phyloP scores from a whole-genome alignment of 2,888 invertebrate species.

The Tachina grossa region DNA sequence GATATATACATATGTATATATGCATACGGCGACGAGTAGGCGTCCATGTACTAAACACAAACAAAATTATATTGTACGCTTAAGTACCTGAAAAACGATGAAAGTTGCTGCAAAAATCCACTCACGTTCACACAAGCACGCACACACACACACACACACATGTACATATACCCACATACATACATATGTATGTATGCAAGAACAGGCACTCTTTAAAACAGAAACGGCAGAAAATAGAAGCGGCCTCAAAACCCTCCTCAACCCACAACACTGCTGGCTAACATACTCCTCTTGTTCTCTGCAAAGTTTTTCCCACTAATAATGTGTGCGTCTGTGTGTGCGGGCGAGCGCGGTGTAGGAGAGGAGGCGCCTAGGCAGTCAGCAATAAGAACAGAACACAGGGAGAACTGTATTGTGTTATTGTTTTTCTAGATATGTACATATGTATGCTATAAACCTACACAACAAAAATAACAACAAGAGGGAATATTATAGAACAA shows the following conservation, averaged over 20 bases:
- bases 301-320: background rate
- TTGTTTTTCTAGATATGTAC: constrained; percentile 60
- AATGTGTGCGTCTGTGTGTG: background rate
- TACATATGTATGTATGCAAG: too few relatives aligned
- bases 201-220: constrained; percentile 17
- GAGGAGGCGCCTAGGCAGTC: constrained; percentile 25
- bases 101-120: constrained; percentile 31
- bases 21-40: constrained; percentile 8
- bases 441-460: constrained; percentile 20
- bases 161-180: too few relatives aligned
- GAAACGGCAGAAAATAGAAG: constrained; percentile 47
- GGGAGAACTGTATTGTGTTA: constrained; percentile 31
- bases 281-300: constrained; percentile 5
- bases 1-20: background rate
- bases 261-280: constrained; percentile 21
- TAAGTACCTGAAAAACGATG: constrained; percentile 29
- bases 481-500: constrained; percentile 30
- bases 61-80: constrained; percentile 5
- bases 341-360: background rate
- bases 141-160: too few relatives aligned
- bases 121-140: constrained; percentile 17
- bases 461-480: constrained; percentile 38
- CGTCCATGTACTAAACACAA: background rate
- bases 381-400: constrained; percentile 33
- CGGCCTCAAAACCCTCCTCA: constrained; percentile 46